These are phyloP conservation scores for Setophaga petechia DNA, from an alignment of 2,113 vertebrate species.

Conservation along the genomic window DNA sequence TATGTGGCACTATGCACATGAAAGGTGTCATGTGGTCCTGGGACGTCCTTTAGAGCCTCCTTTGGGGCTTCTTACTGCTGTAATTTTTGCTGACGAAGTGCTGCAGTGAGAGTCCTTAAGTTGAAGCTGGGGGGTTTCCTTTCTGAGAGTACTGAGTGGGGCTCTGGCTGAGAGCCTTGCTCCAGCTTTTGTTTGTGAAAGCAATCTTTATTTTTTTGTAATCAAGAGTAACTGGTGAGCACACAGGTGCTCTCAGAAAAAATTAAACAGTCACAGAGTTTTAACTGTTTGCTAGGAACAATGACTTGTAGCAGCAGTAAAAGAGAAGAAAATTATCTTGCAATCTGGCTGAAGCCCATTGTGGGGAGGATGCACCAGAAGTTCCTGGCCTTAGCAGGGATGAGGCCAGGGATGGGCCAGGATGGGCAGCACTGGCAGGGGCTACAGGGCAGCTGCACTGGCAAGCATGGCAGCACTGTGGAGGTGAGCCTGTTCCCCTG, in stretches of 20 bases:
- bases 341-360: accelerated
- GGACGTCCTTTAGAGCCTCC: neutral
- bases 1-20: neutral
- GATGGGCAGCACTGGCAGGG: too few relatives aligned
- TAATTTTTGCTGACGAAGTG: neutral
- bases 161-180: neutral
- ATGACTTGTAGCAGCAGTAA: neutral
- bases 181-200: neutral
- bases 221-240: neutral
- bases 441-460: accelerated
- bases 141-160: accelerated
- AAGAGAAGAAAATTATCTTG: neutral
- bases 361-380: neutral
- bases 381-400: neutral
- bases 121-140: neutral
- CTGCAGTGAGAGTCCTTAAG: neutral
- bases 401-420: neutral
- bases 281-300: neutral
- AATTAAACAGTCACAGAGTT: neutral
- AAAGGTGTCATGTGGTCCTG: neutral
- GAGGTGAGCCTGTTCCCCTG: neutral
- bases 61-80: neutral
- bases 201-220: accelerated
- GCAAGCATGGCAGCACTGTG: accelerated
- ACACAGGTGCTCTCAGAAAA: neutral